A percentile compares a stretch with the other conserved stretches of the same genome.
Evolutionary conservation across 2,797 vertebrate genomes (phyloP).

Genomic region (Melanotaenia pygmaea): DNA sequence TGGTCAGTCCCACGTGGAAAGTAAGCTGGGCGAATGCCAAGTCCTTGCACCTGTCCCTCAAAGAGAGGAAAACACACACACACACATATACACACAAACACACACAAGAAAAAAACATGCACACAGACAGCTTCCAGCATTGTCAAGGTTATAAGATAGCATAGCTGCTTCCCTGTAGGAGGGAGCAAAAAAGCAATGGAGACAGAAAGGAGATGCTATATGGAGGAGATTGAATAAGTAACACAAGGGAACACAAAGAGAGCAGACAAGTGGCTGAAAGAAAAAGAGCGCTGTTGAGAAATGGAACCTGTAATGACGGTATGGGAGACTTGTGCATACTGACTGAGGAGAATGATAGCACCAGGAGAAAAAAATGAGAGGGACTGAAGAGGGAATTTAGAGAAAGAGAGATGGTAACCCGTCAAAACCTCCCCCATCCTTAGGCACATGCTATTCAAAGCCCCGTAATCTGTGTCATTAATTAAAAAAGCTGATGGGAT

Average conservation of each 20-base stretch:
- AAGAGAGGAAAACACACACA: slow-evolving; percentile 53
- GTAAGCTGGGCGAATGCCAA: slow-evolving; percentile 55
- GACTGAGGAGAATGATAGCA: slow-evolving; percentile 53
- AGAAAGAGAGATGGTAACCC: slow-evolving; percentile 66
- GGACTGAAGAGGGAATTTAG: slow-evolving; percentile 54
- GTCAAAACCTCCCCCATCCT: slow-evolving; percentile 73
- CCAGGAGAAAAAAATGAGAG: slow-evolving; percentile 23
- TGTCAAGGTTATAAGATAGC: slow-evolving; percentile 78
- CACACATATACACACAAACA: slow-evolving; percentile 27
- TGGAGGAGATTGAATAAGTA: slow-evolving; percentile 63
- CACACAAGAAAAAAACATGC: background rate
- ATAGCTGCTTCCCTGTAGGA: slow-evolving; percentile 50
- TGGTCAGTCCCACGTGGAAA: slow-evolving; percentile 49
- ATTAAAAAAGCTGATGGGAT: slow-evolving; percentile 80
- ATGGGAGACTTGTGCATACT: slow-evolving; percentile 54
- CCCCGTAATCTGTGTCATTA: slow-evolving; percentile 81
- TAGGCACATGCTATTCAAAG: slow-evolving; percentile 81
- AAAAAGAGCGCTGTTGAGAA: slow-evolving; percentile 66
- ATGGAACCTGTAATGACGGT: slow-evolving; percentile 73
- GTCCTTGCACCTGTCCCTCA: slow-evolving; percentile 78
- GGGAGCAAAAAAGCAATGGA: slow-evolving; percentile 37
- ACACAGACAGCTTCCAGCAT: slow-evolving; percentile 48
- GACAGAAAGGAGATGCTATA: slow-evolving; percentile 47
- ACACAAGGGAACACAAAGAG: slow-evolving; percentile 58
- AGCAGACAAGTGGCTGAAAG: slow-evolving; percentile 67